Conservation (phyloP, 2,888 invertebrate species). For the Lypha dubia region DNA sequence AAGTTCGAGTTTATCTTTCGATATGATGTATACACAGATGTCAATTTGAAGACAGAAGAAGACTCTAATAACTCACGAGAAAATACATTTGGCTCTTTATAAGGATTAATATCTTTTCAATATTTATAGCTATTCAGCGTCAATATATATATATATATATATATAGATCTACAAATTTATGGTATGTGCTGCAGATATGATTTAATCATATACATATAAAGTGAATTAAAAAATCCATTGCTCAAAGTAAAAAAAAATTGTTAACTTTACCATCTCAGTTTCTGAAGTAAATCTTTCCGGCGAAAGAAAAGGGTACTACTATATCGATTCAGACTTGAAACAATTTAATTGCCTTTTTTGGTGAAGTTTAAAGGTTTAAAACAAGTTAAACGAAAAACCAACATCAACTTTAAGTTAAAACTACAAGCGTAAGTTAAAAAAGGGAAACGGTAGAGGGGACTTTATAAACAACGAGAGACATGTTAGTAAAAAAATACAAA, state of each 20-base stretch:
- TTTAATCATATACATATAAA: no score
- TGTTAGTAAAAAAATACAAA: conserved; percentile 29
- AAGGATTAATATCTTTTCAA: no score
- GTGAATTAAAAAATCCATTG: no score
- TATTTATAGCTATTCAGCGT: no score
- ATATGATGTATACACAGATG: no score
- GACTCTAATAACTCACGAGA: no score
- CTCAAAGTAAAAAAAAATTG: neutral
- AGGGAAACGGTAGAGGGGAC: neutral
- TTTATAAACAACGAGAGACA: conserved; percentile 33
- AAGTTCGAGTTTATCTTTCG: no score
- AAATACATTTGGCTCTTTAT: no score
- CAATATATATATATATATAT: no score
- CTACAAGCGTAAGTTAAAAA: conserved; percentile 17
- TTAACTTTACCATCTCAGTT: neutral
- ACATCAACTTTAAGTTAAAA: conserved; percentile 37
- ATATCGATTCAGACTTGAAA: neutral
- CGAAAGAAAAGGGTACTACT: neutral
- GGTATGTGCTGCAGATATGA: no score
- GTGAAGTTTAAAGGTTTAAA: neutral
- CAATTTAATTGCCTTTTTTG: neutral
- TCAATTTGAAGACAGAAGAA: no score
- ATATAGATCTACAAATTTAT: no score
- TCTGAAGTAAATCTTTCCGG: neutral
- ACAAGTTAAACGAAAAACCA: conserved; percentile 35